Conservation (phyloP, 2,888 invertebrate species). For the Aleiodes testaceus region DNA sequence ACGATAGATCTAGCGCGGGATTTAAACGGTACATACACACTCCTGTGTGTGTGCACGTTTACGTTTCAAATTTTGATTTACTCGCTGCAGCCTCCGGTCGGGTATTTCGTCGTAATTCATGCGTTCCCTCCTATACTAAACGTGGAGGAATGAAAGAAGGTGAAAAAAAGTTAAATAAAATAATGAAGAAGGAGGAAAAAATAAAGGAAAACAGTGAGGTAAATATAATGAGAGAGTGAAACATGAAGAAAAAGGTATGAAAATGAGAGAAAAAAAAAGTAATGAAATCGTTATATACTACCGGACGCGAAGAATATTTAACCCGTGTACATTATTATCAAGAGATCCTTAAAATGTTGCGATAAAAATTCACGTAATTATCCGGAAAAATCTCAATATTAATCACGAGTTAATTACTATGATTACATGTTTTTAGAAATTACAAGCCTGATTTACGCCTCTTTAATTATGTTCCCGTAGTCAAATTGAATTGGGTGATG, state of each 20-base stretch:
- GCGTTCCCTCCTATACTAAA: constrained; percentile 39
- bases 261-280: constrained; percentile 30
- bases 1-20: constrained; percentile 43
- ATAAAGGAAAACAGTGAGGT: constrained; percentile 21
- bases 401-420: too few relatives aligned
- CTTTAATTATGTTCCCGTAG: too few relatives aligned
- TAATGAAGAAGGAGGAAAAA: constrained; percentile 28
- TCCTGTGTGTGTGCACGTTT: constrained; percentile 42
- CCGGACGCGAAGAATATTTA: neutral
- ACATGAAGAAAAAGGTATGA: constrained; percentile 39
- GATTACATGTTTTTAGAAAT: too few relatives aligned
- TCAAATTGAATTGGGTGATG: too few relatives aligned
- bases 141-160: constrained; percentile 27
- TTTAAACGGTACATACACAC: neutral
- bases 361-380: neutral
- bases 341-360: too few relatives aligned
- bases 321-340: too few relatives aligned
- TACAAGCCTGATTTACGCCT: too few relatives aligned
- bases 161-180: constrained; percentile 17
- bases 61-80: constrained; percentile 58
- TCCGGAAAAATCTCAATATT: too few relatives aligned
- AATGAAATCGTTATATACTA: constrained; percentile 17
- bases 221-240: constrained; percentile 45
- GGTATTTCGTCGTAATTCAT: constrained; percentile 52
- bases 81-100: constrained; percentile 49